phyloP scores from a whole-genome alignment of 2,113 vertebrate species.

The human (Homo sapiens) region GRCh38 chr4:66656001-66656500 shows the following conservation, averaged over 20 bases:
- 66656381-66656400: background rate
- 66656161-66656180: background rate
- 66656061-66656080: background rate
- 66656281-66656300: background rate
- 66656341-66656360: too few relatives aligned
- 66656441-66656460: background rate
- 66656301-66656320: background rate
- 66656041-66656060: background rate
- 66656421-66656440: background rate
- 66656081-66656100: background rate
- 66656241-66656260: background rate
- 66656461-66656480: background rate
- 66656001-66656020: background rate
- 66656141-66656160: background rate
- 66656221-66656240: background rate
- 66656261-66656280: background rate
- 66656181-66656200: background rate
- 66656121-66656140: background rate
- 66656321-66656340: too few relatives aligned
- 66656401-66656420: background rate
- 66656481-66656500: background rate
- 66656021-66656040: background rate
- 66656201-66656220: background rate
- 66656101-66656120: too few relatives aligned
- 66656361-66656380: too few relatives aligned